Evolutionary conservation across 1,140 invertebrate species (phyloP), one percentile per base, ranked within the genome.

Genomic region (Prorops nasuta): DNA sequence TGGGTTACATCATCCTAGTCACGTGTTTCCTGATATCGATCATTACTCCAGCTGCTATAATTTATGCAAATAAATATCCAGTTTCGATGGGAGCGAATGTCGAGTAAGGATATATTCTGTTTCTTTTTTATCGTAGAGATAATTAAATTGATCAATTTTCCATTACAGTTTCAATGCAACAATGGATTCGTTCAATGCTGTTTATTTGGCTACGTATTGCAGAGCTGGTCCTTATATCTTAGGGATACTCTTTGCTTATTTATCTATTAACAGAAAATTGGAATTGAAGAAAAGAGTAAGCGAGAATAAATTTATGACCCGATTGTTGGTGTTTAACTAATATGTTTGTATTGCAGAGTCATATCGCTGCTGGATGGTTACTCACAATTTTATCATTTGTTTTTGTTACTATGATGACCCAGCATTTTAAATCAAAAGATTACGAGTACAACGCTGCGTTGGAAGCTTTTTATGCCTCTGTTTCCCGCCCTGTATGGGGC

Each of bases 221-320:
- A 67, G 80, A 58, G 75, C 77, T 21, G 71, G 76, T 4, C 80
- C 83, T 0, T 84, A 81, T 67, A 56, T 84, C 12, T 71, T 82
- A 12, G 83, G 83, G 15, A 77, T 84, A 43, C 61, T 80, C 19
- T 58, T 77, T 14, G 82, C 82, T 14, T 84, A 82, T 16, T 9
- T 45, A 16, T 9, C 15, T 12, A 21, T 16, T 21, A 19, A 19
- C n/a, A 36, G 20, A 21, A 24, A 28, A n/a, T n/a, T n/a, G n/a
- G n/a, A n/a, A n/a, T 28, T 28, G 24, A 28, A 28, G 4, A 6
- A 28, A 28, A 28, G 10, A 28, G 10, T 28, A 4, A 32, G 22
- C 17, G 19, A 20, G 18, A 16, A 15, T 32, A 32, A 39, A 32
- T 36, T 22, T 24, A 4, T 46, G 14, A 38, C 17, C 21, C 14